These are phyloP conservation scores for Bos taurus DNA, from an alignment of 2,113 vertebrate species.

Conservation along the genomic window DNA sequence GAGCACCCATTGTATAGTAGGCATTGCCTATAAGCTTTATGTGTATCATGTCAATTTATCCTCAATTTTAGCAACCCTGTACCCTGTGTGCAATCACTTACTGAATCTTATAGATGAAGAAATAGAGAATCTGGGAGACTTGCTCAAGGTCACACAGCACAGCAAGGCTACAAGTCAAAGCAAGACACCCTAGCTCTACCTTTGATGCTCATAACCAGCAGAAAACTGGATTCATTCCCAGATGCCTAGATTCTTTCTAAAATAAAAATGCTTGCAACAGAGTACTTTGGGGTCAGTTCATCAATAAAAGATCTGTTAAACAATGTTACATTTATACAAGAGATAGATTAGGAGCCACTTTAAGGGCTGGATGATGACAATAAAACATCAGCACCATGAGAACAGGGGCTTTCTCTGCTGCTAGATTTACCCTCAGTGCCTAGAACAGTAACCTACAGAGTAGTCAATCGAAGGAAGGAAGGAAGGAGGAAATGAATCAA, in stretches of 20 bases:
- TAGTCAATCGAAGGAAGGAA: not conserved
- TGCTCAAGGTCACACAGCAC: not conserved
- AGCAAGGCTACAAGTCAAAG: not conserved
- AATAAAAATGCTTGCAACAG: conserved; percentile 8
- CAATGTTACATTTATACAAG: not conserved
- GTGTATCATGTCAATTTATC: not conserved
- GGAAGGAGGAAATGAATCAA: not conserved
- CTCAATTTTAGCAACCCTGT: not conserved
- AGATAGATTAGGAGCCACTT: not conserved
- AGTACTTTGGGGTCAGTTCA: not conserved
- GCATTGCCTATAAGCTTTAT: not conserved
- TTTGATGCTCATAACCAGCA: not conserved
- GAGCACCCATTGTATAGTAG: not conserved
- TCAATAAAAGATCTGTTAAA: not conserved
- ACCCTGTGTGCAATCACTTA: not conserved
- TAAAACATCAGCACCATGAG: not conserved
- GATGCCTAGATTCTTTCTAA: conserved; percentile 37
- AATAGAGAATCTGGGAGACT: not conserved
- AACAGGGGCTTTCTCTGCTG: not conserved
- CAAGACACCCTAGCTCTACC: not conserved
- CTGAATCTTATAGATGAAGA: not conserved
- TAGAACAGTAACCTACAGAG: not conserved
- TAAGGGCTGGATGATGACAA: not conserved
- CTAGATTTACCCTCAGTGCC: not conserved
- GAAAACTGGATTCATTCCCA: conserved; percentile 34